These are phyloP conservation scores for Channa maculata DNA, from an alignment of 2,113 vertebrate species.

Conservation along the genomic window DNA sequence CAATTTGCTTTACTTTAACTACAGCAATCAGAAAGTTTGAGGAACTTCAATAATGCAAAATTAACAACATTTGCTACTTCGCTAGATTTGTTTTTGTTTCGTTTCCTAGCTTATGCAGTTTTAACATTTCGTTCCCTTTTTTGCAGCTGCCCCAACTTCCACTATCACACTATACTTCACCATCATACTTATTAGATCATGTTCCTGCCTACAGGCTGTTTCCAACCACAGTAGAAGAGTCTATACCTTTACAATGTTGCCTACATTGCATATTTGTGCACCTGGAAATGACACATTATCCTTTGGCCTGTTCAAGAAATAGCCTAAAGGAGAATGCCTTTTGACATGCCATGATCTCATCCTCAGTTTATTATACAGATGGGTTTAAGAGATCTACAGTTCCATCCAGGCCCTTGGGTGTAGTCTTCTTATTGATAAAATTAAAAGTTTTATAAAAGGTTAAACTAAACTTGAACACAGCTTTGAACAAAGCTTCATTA, in stretches of 20 bases:
- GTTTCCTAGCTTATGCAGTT: slow-evolving; percentile 2
- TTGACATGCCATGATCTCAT: slow-evolving; percentile 76
- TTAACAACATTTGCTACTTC: neutral
- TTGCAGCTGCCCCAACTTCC: slow-evolving; percentile 42
- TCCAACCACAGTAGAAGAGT: slow-evolving; percentile 63
- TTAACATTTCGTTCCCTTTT: slow-evolving; percentile 10
- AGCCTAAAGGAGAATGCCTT: slow-evolving; percentile 57
- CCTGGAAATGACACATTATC: slow-evolving; percentile 71
- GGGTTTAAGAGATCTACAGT: slow-evolving; percentile 3
- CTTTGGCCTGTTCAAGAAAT: slow-evolving; percentile 49
- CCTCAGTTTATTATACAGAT: slow-evolving; percentile 27
- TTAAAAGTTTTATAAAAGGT: slow-evolving; percentile 13
- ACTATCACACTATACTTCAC: slow-evolving; percentile 16
- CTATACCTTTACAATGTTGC: slow-evolving; percentile 48
- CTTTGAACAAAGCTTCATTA: slow-evolving; percentile 44
- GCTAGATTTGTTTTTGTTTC: neutral
- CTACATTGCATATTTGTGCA: slow-evolving; percentile 57
- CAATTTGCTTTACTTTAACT: slow-evolving; percentile 10
- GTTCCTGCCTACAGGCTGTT: slow-evolving; percentile 67
- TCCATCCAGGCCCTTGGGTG: neutral
- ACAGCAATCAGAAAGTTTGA: neutral
- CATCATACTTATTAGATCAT: slow-evolving; percentile 51
- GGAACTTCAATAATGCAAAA: slow-evolving; percentile 1
- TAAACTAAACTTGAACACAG: slow-evolving; percentile 18
- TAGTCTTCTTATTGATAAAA: slow-evolving; percentile 15